Evolutionary conservation across 2,113 vertebrate genomes (phyloP).

Genomic region (Mus pahari): DNA sequence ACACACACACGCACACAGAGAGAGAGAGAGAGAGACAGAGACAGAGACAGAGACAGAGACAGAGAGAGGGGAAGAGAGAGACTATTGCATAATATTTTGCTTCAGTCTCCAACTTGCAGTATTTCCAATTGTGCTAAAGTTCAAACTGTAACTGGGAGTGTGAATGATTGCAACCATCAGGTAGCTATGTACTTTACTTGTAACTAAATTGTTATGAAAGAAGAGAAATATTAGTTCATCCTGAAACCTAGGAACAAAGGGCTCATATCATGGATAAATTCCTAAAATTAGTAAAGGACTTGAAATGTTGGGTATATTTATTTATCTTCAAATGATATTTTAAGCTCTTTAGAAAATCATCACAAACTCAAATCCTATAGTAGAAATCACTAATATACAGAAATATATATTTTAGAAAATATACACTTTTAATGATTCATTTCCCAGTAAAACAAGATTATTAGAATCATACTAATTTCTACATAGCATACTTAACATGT

Average conservation of each 20-base stretch:
- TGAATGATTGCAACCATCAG: background rate
- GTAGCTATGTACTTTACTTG: accelerated
- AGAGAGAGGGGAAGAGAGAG: no score
- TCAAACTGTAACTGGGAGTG: background rate
- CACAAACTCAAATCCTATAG: background rate
- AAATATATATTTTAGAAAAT: slow-evolving; percentile 7
- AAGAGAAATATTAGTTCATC: background rate
- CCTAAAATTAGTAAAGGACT: background rate
- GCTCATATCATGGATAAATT: background rate
- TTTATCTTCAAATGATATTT: background rate
- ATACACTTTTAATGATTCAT: background rate
- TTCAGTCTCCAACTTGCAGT: background rate
- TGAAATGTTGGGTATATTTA: background rate
- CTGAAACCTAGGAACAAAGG: background rate
- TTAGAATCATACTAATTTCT: background rate
- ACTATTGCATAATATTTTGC: background rate
- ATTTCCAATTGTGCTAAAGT: background rate
- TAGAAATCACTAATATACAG: background rate
- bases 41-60: no score
- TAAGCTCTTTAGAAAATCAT: background rate
- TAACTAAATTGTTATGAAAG: background rate
- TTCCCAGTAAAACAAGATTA: background rate
- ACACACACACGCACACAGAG: background rate
- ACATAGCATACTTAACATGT: background rate
- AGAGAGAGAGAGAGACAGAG: no score